Evolutionary conservation across 2,113 vertebrate genomes (phyloP), one percentile per base, ranked within the genome.

Genomic region (Poeciliopsis occidentalis): DNA sequence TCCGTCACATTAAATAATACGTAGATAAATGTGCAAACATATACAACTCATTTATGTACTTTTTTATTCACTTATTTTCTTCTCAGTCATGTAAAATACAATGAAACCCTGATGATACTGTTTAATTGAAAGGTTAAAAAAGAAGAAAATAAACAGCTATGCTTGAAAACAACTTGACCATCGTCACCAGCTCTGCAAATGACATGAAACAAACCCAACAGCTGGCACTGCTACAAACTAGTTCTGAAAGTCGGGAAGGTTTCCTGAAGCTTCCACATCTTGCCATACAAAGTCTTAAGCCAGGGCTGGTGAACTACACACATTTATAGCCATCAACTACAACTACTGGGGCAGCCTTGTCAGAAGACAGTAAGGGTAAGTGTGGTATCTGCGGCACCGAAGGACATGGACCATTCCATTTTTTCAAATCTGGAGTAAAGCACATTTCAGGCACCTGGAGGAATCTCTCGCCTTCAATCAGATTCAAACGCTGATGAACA

Each of bases 271-370:
- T 68, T 71, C 31, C 63, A 24, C 19, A 34, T 11, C 22, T 24
- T 32, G 24, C 3, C 24, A 4, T 64, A 64, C 24, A 34, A 24
- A 24, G 7, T 31, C 22, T 4, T 8, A 64, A 19, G 27, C 70
- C 62, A 51, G 2, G 3, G 2, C 6, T 57, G 51, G 51, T n/a
- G 60, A 31, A 17, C 69, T 87, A 90, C 32, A 90, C 73, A 37
- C 73, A 39, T 8, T 89, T 84, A 75, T 91, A 93, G 31, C 60
- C 67, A 1, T 68, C 81, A 8, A 77, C 82, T 34, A 64, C 64
- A 8, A 83, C 63, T 0, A 87, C 1, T 39, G 70, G 27, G 10
- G 34, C 0, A 8, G 64, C 47, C 17, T 26, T 41, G 12, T 61
- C 19, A 32, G 72, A 39, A 61, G 75, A n/a, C 12, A 47, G 26